These are phyloP conservation scores for Leucoma salicis DNA, from an alignment of 2,888 invertebrate species.

Conservation along the genomic window DNA sequence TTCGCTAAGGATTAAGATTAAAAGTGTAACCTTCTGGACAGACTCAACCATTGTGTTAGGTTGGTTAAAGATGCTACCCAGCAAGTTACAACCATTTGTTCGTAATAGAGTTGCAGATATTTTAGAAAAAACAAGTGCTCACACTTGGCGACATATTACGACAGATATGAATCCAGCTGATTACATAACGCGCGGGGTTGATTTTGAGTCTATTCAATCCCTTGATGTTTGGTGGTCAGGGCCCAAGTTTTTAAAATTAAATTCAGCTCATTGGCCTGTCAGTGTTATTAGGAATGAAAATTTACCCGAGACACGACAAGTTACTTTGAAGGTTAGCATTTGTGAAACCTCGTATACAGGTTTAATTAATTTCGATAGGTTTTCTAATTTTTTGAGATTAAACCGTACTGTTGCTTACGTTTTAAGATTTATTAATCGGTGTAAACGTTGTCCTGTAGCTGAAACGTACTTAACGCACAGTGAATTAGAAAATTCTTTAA, in stretches of 20 bases:
- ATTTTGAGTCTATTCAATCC: neutral
- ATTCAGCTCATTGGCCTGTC: neutral
- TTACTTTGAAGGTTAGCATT: too few species aligned
- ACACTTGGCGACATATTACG: neutral
- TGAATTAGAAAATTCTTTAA: neutral
- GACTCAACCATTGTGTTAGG: conserved; percentile 36
- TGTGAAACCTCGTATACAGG: neutral
- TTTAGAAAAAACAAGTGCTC: conserved; percentile 13
- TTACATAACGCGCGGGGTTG: too few species aligned
- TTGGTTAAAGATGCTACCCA: conserved; percentile 30
- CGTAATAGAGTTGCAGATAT: conserved; percentile 33
- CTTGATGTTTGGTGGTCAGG: neutral
- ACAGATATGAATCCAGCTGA: neutral
- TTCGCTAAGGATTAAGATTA: neutral
- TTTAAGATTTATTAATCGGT: neutral
- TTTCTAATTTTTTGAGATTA: neutral
- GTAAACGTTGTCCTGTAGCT: neutral
- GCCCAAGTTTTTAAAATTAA: neutral
- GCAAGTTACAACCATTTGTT: conserved; percentile 32
- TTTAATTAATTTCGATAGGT: neutral
- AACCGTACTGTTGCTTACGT: neutral
- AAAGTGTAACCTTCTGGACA: conserved; percentile 25
- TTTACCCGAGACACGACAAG: too few species aligned
- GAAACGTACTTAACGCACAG: neutral
- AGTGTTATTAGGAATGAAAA: neutral